Evolutionary conservation across 2,888 invertebrate species (phyloP).

Genomic region (Elmis aenea): DNA sequence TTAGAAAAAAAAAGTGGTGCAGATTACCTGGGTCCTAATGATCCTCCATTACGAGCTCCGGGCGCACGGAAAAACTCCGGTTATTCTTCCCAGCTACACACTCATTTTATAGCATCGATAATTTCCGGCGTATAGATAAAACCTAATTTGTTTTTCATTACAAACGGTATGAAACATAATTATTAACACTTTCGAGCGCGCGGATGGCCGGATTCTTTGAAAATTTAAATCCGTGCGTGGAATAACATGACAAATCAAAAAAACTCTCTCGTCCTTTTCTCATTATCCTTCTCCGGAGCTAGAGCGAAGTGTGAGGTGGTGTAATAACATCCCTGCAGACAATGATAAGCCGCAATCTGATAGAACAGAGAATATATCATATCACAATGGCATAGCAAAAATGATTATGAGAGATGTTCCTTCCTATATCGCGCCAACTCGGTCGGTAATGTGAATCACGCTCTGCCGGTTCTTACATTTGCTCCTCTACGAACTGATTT

Average conservation of each 20-base stretch:
- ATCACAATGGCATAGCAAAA: slow-evolving; percentile 47
- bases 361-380: slow-evolving; percentile 39
- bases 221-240: no score
- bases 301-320: slow-evolving; percentile 22
- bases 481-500: slow-evolving; percentile 41
- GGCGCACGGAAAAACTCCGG: slow-evolving; percentile 35
- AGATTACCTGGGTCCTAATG: slow-evolving; percentile 48
- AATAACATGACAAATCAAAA: not conserved
- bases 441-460: slow-evolving; percentile 45
- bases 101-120: slow-evolving; percentile 12
- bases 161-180: no score
- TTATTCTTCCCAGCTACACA: slow-evolving; percentile 19
- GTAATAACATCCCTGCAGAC: slow-evolving; percentile 28
- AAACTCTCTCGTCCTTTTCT: slow-evolving; percentile 3
- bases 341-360: slow-evolving; percentile 30
- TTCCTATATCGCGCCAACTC: slow-evolving; percentile 43
- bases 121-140: slow-evolving; percentile 17
- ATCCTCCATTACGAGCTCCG: slow-evolving; percentile 45
- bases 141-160: slow-evolving; percentile 16
- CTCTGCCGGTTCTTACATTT: slow-evolving; percentile 44
- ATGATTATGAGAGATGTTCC: slow-evolving; percentile 48
- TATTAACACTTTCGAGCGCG: no score
- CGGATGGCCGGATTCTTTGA: no score
- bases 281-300: slow-evolving; percentile 13
- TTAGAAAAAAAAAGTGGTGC: slow-evolving; percentile 40